Percentiles rank a stretch among this genome's conserved stretches.
Evolutionary conservation across 2,113 vertebrate species (phyloP).

Genomic region (Etheostoma spectabile): DNA sequence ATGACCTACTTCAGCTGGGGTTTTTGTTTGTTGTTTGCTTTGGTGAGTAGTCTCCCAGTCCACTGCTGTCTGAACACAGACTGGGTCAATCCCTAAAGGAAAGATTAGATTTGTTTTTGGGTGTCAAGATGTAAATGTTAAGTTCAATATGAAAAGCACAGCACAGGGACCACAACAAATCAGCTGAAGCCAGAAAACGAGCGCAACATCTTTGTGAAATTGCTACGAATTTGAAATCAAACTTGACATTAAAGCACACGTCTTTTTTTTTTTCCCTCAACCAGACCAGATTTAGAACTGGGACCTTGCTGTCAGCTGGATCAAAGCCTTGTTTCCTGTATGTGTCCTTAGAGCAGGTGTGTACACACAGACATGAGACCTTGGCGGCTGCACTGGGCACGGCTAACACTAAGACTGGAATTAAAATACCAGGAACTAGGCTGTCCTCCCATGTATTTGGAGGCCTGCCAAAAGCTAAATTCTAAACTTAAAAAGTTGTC

Average conservation of each 20-base stretch:
- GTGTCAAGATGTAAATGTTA: constrained; percentile 34
- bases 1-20: constrained; percentile 77
- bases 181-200: background rate
- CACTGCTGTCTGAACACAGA: constrained; percentile 58
- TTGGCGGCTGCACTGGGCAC: background rate
- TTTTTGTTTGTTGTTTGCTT: constrained; percentile 59
- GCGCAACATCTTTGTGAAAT: background rate
- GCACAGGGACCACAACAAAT: background rate
- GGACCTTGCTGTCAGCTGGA: constrained; percentile 46
- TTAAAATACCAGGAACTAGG: constrained; percentile 27
- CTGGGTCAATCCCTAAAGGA: constrained; percentile 54
- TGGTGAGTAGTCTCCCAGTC: constrained; percentile 44
- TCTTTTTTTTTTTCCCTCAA: constrained; percentile 24
- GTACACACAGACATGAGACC: constrained; percentile 23
- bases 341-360: constrained; percentile 43
- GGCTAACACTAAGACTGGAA: constrained; percentile 14
- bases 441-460: constrained; percentile 7
- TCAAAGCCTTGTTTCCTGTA: constrained; percentile 58
- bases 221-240: constrained; percentile 10
- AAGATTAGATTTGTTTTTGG: constrained; percentile 33
- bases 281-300: constrained; percentile 19
- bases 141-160: constrained; percentile 29
- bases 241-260: constrained; percentile 28
- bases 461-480: constrained; percentile 18
- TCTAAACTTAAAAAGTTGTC: constrained; percentile 5